A percentile compares a stretch with the other conserved stretches of the same genome.
Conservation (phyloP, 2,113 vertebrate genomes). For the Brachionichthys hirsutus region DNA sequence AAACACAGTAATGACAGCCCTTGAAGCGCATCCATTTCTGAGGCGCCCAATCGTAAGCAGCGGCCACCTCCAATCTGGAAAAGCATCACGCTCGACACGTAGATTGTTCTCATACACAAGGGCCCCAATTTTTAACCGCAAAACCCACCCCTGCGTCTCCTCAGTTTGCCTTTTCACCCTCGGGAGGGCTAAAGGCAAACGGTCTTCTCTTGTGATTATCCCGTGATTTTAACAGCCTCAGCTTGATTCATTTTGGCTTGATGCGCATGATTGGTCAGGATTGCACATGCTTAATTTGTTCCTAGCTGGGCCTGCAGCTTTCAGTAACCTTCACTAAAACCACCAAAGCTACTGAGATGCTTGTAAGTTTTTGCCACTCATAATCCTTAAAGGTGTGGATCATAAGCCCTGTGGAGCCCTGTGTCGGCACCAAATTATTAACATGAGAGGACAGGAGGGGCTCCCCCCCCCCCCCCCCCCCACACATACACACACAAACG, state of each 20-base stretch:
- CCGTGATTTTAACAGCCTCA: constrained; percentile 68
- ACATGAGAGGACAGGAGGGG: constrained; percentile 46
- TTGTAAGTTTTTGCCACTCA: constrained; percentile 11
- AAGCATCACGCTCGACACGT: constrained; percentile 36
- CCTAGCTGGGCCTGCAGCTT: constrained; percentile 32
- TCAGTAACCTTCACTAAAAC: constrained; percentile 9
- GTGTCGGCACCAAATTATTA: constrained; percentile 13
- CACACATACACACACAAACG: too few relatives aligned
- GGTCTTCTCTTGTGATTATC: constrained; percentile 64
- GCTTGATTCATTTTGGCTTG: constrained; percentile 67
- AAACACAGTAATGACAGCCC: constrained; percentile 16
- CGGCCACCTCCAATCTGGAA: constrained; percentile 19
- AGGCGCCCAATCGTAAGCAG: constrained; percentile 40
- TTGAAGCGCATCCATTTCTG: constrained; percentile 32
- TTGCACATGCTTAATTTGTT: constrained; percentile 49
- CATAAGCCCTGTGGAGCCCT: too few relatives aligned
- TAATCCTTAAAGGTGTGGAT: constrained; percentile 22
- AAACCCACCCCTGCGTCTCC: constrained; percentile 40
- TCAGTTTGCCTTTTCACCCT: constrained; percentile 35
- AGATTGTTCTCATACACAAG: constrained; percentile 19
- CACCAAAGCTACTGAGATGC: constrained; percentile 2
- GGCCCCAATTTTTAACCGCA: not conserved
- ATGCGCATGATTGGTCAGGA: constrained; percentile 61
- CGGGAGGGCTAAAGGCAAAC: constrained; percentile 37
- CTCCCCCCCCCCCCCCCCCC: too few relatives aligned